These are phyloP conservation scores for Aspidiotus rigidus DNA, from an alignment of 2,888 invertebrate species.

Conservation along the genomic window DNA sequence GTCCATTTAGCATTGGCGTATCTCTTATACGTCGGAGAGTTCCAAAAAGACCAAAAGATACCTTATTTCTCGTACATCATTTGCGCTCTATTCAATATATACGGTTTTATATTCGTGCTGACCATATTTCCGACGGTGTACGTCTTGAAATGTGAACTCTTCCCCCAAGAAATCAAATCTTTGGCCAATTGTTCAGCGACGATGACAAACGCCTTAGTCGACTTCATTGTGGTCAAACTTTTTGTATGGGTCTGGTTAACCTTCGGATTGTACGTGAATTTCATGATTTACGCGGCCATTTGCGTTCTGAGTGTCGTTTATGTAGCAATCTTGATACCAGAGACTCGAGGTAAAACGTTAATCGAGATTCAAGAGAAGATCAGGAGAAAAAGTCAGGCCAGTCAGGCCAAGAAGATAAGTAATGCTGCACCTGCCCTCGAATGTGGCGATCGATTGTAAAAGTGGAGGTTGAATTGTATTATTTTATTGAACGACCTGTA, in stretches of 20 bases:
- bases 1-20: neutral
- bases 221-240: conserved; percentile 12
- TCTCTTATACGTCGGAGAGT: neutral
- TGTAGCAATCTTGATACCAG: conserved; percentile 13
- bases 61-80: conserved; percentile 15
- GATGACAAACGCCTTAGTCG: conserved; percentile 6
- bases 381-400: too few relatives aligned
- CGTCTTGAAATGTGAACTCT: conserved; percentile 17
- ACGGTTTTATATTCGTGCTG: conserved; percentile 4
- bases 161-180: conserved; percentile 18
- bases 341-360: conserved; percentile 18
- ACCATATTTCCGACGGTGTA: neutral
- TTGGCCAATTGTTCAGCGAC: conserved; percentile 5
- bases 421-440: too few relatives aligned
- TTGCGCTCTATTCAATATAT: conserved; percentile 6
- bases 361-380: conserved; percentile 16
- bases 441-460: too few relatives aligned
- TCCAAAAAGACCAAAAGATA: neutral
- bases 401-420: too few relatives aligned
- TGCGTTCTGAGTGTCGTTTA: neutral
- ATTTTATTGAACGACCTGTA: too few relatives aligned
- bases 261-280: conserved; percentile 17
- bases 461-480: too few relatives aligned
- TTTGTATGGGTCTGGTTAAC: neutral
- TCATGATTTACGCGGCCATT: conserved; percentile 6